Percentiles rank a stretch among this genome's conserved stretches.
Conservation (phyloP, 2,113 vertebrate genomes). For the Scytalopus superciliaris region DNA sequence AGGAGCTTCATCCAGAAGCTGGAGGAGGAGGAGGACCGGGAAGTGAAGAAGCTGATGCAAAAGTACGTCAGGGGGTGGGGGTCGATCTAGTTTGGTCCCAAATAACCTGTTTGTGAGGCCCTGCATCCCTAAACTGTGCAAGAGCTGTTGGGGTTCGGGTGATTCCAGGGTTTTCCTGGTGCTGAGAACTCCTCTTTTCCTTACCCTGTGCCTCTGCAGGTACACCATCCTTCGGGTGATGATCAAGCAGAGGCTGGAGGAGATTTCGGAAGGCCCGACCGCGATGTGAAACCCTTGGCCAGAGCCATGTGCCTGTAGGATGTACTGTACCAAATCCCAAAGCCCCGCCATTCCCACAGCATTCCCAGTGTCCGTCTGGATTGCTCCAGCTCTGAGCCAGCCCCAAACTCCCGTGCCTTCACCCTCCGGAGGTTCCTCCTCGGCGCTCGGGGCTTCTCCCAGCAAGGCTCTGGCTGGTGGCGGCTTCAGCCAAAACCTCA, state of each 20-base stretch:
- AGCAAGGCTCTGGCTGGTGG: neutral
- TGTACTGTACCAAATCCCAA: neutral
- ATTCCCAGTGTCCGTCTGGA: rapidly evolving
- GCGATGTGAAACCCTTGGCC: slow-evolving; percentile 29
- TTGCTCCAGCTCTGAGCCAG: neutral
- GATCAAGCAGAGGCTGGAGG: slow-evolving; percentile 88
- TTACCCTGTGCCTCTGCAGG: neutral
- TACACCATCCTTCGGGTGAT: slow-evolving; percentile 84
- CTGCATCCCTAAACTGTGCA: rapidly evolving
- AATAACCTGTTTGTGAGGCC: rapidly evolving
- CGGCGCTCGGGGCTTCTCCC: neutral
- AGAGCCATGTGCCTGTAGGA: neutral
- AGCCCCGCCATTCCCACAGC: rapidly evolving
- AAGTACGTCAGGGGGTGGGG: slow-evolving; percentile 66
- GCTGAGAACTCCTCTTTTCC: neutral
- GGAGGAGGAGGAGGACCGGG: slow-evolving; percentile 93
- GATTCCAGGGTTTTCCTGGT: neutral
- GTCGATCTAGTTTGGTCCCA: rapidly evolving
- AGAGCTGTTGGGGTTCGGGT: rapidly evolving
- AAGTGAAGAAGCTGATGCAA: slow-evolving; percentile 89
- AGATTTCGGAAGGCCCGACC: slow-evolving; percentile 78
- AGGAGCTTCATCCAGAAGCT: slow-evolving; percentile 95
- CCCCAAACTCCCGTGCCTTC: neutral
- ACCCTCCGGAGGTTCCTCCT: neutral
- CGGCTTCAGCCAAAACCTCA: neutral